phyloP scores from a whole-genome alignment of 2,888 invertebrate species.

The Caenorhabditis wallacei region DNA sequence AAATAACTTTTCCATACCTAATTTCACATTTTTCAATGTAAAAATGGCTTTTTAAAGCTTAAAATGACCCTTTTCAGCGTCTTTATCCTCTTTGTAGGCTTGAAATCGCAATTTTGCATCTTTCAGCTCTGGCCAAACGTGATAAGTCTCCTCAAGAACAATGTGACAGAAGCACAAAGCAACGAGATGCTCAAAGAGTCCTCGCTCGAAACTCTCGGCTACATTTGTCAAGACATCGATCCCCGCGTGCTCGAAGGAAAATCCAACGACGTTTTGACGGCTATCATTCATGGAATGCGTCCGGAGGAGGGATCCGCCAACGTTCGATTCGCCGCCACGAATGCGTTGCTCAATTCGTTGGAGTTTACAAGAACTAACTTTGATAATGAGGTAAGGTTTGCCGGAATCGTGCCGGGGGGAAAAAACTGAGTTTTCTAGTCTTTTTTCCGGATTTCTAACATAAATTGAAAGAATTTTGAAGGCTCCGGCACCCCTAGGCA shows the following conservation, averaged over 20 bases:
- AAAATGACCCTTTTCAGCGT: no score
- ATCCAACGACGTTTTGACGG: conserved; percentile 97
- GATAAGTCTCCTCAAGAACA: conserved; percentile 91
- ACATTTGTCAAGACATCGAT: conserved; percentile 97
- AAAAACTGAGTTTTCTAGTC: no score
- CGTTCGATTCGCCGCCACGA: conserved; percentile 96
- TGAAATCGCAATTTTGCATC: no score
- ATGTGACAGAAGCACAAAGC: conserved; percentile 89
- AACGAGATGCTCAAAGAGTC: conserved; percentile 97
- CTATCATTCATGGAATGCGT: conserved; percentile 99
- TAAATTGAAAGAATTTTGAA: no score
- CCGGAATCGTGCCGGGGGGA: no score
- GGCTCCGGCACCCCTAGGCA: no score
- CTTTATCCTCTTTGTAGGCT: no score
- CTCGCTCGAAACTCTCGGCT: conserved; percentile 97
- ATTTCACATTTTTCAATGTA: no score
- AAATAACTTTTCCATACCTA: no score
- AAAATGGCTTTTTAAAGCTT: no score
- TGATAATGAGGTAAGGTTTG: conserved; percentile 91
- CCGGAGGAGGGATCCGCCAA: conserved; percentile 91
- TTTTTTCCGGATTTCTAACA: no score
- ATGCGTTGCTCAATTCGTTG: conserved; percentile 95
- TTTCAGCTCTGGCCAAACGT: conserved; percentile 93
- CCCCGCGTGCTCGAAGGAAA: conserved; percentile 89
- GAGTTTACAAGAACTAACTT: conserved; percentile 99